Percentiles rank a stretch among this genome's conserved stretches.
These are phyloP conservation scores for Brachionus rotundiformis DNA, from an alignment of 1,140 invertebrate species.

Conservation along the genomic window DNA sequence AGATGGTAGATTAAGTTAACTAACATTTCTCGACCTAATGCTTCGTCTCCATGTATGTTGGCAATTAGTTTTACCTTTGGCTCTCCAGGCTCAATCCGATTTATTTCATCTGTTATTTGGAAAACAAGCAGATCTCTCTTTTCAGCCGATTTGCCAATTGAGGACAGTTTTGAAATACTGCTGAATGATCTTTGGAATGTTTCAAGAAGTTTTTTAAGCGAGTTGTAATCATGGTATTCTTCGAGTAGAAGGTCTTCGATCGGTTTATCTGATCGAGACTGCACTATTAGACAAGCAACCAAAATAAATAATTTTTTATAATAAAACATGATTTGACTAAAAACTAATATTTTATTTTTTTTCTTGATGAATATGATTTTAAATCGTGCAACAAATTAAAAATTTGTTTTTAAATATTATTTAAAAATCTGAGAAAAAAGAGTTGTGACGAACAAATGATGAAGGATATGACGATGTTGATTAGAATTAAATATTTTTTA, in stretches of 20 bases:
- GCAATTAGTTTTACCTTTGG: slow-evolving; percentile 85
- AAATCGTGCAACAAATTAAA: slow-evolving; percentile 29
- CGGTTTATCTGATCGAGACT: neutral
- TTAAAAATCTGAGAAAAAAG: neutral
- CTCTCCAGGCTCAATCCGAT: slow-evolving; percentile 68
- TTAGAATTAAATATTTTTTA: neutral
- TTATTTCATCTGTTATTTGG: slow-evolving; percentile 70
- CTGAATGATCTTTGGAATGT: slow-evolving; percentile 68
- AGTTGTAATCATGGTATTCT: slow-evolving; percentile 29
- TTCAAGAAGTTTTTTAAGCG: slow-evolving; percentile 21
- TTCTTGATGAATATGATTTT: neutral
- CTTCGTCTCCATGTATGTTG: slow-evolving; percentile 90
- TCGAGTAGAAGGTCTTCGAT: neutral
- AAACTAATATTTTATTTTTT: neutral
- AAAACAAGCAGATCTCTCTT: slow-evolving; percentile 35
- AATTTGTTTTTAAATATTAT: neutral
- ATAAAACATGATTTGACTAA: neutral
- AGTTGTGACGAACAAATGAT: slow-evolving; percentile 9
- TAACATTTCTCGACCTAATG: slow-evolving; percentile 78
- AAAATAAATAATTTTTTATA: neutral
- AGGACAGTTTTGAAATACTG: slow-evolving; percentile 78
- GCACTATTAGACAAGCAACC: neutral
- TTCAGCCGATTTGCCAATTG: slow-evolving; percentile 81
- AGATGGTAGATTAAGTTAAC: slow-evolving; percentile 73
- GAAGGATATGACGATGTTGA: slow-evolving; percentile 4